These are phyloP conservation scores for Pseudorasbora parva DNA, from an alignment of 2,113 vertebrate genomes.

Conservation along the genomic window DNA sequence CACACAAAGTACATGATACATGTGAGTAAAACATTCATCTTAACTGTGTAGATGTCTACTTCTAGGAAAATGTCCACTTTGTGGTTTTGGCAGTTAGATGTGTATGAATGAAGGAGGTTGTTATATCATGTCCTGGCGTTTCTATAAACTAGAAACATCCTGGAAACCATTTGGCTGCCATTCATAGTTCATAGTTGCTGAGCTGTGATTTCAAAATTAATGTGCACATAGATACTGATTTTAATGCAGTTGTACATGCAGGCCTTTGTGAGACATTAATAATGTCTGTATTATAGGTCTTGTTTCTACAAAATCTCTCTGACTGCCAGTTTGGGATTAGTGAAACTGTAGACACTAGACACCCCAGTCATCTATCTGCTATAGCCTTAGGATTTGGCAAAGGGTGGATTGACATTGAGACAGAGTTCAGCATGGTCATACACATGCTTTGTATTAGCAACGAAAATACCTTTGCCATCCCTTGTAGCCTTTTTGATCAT, in stretches of 20 bases:
- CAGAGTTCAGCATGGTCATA: constrained; percentile 22
- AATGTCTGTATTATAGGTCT: constrained; percentile 1
- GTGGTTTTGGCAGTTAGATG: not conserved
- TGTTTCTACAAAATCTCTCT: constrained; percentile 24
- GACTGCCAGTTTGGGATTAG: constrained; percentile 54
- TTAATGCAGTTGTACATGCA: not conserved
- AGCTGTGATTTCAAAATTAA: not conserved
- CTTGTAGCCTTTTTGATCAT: not conserved
- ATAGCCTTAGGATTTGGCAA: constrained; percentile 36
- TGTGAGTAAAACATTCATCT: not conserved
- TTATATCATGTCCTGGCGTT: not conserved
- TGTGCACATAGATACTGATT: not conserved
- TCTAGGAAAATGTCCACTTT: not conserved
- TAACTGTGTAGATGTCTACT: not conserved
- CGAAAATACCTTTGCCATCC: not conserved
- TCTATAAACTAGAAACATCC: not conserved
- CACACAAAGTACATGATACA: not conserved
- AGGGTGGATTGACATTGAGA: constrained; percentile 55
- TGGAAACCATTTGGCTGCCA: constrained; percentile 12
- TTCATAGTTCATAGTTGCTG: not conserved
- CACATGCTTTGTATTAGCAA: not conserved
- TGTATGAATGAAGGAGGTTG: not conserved
- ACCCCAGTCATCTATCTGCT: constrained; percentile 19
- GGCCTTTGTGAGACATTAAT: constrained; percentile 44
- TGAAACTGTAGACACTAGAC: constrained; percentile 54